These are phyloP conservation scores for Erannis defoliaria DNA, from an alignment of 2,888 invertebrate species.

Conservation along the genomic window DNA sequence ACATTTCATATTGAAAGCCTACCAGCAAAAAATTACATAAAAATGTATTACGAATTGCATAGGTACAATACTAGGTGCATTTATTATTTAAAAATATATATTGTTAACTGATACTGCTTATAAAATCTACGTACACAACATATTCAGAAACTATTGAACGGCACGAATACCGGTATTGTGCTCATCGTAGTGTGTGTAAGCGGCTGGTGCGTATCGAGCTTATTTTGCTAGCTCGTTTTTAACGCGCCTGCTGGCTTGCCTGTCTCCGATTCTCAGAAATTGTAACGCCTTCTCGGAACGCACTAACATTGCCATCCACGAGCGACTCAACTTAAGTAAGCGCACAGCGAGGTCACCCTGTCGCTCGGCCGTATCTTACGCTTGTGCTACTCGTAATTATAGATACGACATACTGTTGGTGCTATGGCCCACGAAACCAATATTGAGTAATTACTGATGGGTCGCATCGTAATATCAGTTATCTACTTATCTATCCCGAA, in stretches of 20 bases:
- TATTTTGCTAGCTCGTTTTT: slow-evolving; percentile 76
- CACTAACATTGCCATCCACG: slow-evolving; percentile 77
- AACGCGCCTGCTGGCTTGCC: slow-evolving; percentile 76
- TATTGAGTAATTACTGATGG: background rate
- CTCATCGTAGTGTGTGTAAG: slow-evolving; percentile 49
- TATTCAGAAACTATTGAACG: slow-evolving; percentile 31
- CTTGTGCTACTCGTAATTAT: slow-evolving; percentile 6
- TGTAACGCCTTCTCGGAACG: slow-evolving; percentile 86
- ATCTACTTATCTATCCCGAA: too few relatives aligned
- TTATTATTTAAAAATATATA: background rate
- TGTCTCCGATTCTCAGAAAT: slow-evolving; percentile 84
- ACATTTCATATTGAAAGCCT: too few relatives aligned
- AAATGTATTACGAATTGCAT: too few relatives aligned
- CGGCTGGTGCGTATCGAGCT: slow-evolving; percentile 74
- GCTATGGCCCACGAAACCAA: background rate
- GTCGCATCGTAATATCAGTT: background rate
- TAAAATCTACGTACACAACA: slow-evolving; percentile 38
- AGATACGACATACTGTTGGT: background rate
- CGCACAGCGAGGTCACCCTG: slow-evolving; percentile 80
- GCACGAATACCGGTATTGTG: slow-evolving; percentile 42
- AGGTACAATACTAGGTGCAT: too few relatives aligned
- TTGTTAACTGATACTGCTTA: slow-evolving; percentile 10
- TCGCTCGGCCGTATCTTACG: slow-evolving; percentile 32
- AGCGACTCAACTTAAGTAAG: slow-evolving; percentile 68
- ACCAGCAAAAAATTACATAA: too few relatives aligned